A percentile compares a stretch with the other conserved stretches of the same genome.
Conservation (phyloP, 2,113 vertebrate genomes). For the Ascaphus truei region DNA sequence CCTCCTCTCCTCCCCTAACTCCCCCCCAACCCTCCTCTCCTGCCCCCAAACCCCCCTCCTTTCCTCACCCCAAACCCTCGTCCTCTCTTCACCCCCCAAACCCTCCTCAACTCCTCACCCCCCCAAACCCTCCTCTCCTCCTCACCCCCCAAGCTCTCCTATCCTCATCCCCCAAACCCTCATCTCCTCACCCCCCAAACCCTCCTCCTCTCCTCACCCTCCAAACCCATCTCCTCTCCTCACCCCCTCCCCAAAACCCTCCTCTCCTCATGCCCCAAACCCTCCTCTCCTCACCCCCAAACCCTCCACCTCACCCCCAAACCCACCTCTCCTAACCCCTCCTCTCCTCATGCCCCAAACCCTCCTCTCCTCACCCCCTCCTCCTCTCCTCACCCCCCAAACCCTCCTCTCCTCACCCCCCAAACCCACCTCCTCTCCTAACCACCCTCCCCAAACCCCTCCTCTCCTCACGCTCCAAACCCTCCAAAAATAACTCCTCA, state of each 20-base stretch:
- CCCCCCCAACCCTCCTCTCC: background rate
- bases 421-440: background rate
- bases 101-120: background rate
- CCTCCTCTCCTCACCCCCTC: background rate
- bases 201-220: background rate
- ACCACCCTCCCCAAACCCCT: no score
- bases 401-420: background rate
- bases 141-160: background rate
- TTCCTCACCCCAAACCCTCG: background rate
- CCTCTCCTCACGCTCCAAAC: fast-evolving
- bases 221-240: no score
- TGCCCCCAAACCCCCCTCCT: background rate
- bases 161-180: background rate
- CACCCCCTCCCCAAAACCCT: no score
- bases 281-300: background rate
- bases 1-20: background rate
- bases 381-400: background rate
- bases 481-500: background rate
- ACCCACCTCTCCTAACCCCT: no score
- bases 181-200: background rate
- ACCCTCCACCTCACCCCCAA: no score
- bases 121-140: background rate
- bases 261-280: no score
- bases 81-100: background rate
- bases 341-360: no score